Evolutionary conservation across 2,888 invertebrate species (phyloP).

Genomic region (Petrolisthes cinctipes): DNA sequence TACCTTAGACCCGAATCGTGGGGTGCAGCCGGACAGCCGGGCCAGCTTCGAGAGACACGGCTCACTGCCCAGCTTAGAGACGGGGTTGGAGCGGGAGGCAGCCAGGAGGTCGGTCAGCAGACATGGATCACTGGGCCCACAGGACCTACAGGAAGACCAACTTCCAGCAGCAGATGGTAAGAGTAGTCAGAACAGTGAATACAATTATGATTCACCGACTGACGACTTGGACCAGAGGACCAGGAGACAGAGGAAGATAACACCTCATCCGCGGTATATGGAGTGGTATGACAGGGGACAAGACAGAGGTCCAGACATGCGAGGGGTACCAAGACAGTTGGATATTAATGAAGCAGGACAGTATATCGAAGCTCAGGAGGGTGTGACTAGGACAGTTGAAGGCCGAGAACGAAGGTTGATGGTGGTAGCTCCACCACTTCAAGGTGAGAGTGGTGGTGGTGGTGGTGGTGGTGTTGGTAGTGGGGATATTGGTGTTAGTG

Average conservation of each 20-base stretch:
- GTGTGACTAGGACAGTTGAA: neutral
- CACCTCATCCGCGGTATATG: conserved; percentile 42
- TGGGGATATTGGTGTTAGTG: neutral
- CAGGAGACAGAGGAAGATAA: conserved; percentile 27
- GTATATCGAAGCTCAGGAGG: conserved; percentile 1
- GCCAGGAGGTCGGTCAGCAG: conserved; percentile 44
- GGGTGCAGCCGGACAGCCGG: conserved; percentile 26
- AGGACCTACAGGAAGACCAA: conserved; percentile 42
- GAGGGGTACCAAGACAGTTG: neutral
- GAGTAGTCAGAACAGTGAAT: conserved; percentile 21
- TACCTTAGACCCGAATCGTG: conserved; percentile 36
- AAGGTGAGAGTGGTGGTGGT: neutral
- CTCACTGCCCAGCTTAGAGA: conserved; percentile 60
- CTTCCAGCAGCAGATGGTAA: conserved; percentile 46
- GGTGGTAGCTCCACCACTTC: neutral
- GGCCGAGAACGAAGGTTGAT: neutral
- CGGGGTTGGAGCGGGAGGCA: conserved; percentile 52
- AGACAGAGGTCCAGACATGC: conserved; percentile 20
- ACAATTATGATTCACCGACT: conserved; percentile 19
- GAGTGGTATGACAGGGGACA: conserved; percentile 44
- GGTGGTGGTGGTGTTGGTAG: neutral
- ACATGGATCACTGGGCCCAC: conserved; percentile 46
- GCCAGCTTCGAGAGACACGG: conserved; percentile 53
- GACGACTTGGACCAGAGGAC: conserved; percentile 14
- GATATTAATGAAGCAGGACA: conserved; percentile 3